A percentile compares a stretch with the other conserved stretches of the same genome.
Conservation (phyloP, 92 coral and sea anemone genomes). For the Nematostella vectensis region DNA sequence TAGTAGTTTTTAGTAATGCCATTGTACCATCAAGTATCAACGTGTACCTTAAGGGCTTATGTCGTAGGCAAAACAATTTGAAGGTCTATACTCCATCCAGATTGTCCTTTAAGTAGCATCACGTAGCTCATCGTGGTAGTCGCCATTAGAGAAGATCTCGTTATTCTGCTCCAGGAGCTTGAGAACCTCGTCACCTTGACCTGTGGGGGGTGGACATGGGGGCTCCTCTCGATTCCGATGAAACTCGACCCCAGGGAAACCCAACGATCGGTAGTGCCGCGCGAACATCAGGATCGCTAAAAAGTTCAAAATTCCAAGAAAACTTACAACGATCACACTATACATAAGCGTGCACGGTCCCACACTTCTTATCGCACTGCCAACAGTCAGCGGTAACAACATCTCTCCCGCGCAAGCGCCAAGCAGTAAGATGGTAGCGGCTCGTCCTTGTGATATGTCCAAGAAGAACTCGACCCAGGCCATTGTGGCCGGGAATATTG, state of each 20-base stretch:
- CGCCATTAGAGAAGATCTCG: slow-evolving; percentile 36
- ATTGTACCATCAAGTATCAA: no score
- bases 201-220: slow-evolving; percentile 4
- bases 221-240: slow-evolving; percentile 31
- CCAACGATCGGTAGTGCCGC: slow-evolving; percentile 5
- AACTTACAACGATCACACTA: slow-evolving; percentile 41
- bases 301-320: no score
- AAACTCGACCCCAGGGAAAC: slow-evolving; percentile 9
- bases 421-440: slow-evolving; percentile 70
- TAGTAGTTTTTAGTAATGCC: no score
- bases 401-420: slow-evolving; percentile 84
- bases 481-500: slow-evolving; percentile 74
- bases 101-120: no score
- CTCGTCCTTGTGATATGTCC: slow-evolving; percentile 68
- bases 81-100: no score
- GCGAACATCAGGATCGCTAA: background rate
- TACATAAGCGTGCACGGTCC: slow-evolving; percentile 76
- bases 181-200: slow-evolving; percentile 49
- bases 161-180: slow-evolving; percentile 49
- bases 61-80: no score
- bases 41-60: no score
- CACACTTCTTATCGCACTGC: slow-evolving; percentile 42
- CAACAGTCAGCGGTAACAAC: slow-evolving; percentile 73
- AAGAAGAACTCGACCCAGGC: slow-evolving; percentile 74
- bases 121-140: no score